Evolutionary conservation across 2,113 vertebrate genomes (phyloP).

Genomic region (Meleagris gallopavo): DNA sequence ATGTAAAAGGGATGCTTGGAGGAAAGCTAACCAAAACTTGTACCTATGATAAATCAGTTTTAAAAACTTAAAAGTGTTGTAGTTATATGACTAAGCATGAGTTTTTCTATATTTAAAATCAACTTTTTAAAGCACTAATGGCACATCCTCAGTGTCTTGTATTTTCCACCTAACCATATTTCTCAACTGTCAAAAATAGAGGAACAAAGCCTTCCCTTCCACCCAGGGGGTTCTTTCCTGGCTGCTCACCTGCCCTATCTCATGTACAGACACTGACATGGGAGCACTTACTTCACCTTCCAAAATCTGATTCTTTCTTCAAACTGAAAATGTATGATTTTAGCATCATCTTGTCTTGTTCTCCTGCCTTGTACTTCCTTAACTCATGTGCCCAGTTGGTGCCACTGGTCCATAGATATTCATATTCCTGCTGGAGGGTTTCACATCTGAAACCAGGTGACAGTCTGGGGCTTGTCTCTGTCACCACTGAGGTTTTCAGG

Average conservation of each 20-base stretch:
- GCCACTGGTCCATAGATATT: not conserved
- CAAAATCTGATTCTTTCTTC: not conserved
- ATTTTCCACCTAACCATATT: not conserved
- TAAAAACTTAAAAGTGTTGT: not conserved
- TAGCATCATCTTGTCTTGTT: not conserved
- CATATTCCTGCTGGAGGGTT: not conserved
- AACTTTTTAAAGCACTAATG: not conserved
- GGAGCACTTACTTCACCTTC: not conserved
- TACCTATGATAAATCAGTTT: not conserved
- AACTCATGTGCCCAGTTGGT: not conserved
- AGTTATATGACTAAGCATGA: not conserved
- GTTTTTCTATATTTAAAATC: not conserved
- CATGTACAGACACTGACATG: not conserved
- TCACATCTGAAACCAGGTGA: not conserved
- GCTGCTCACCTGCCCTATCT: not conserved
- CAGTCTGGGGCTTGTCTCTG: not conserved
- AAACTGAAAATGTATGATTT: not conserved
- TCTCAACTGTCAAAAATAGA: not conserved
- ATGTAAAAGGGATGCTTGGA: not conserved
- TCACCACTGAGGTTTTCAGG: not conserved
- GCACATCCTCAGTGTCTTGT: not conserved
- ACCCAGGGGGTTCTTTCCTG: no score
- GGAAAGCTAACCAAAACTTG: not conserved
- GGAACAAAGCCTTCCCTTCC: not conserved
- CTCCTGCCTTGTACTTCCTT: not conserved